These are phyloP conservation scores for Hoplostethus mediterraneus DNA, from an alignment of 2,797 vertebrate genomes.

Conservation along the genomic window DNA sequence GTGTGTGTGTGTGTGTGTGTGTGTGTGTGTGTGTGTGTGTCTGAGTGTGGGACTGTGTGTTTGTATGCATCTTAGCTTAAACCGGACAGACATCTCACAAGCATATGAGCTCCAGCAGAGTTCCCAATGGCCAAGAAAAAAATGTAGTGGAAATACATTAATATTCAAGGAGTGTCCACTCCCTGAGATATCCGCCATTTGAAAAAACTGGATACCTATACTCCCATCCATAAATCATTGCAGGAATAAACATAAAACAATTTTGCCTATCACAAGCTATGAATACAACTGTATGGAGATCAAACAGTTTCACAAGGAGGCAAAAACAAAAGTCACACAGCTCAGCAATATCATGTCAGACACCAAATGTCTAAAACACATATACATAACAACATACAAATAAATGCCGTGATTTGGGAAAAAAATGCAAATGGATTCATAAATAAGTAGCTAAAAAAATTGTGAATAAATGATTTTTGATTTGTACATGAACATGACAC, in stretches of 20 bases:
- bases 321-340: too few relatives aligned
- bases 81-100: slow-evolving; percentile 70
- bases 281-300: too few relatives aligned
- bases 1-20: slow-evolving; percentile 24
- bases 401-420: too few relatives aligned
- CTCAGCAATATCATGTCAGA: too few relatives aligned
- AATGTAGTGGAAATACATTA: slow-evolving; percentile 68
- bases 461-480: too few relatives aligned
- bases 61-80: slow-evolving; percentile 55
- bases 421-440: too few relatives aligned
- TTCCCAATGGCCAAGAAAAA: slow-evolving; percentile 63
- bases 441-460: too few relatives aligned
- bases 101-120: slow-evolving; percentile 62
- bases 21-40: slow-evolving; percentile 9
- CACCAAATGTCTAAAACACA: too few relatives aligned
- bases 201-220: slow-evolving; percentile 41
- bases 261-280: slow-evolving; percentile 21
- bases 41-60: slow-evolving; percentile 35
- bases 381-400: too few relatives aligned
- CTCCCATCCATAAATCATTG: slow-evolving; percentile 35
- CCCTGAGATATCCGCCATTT: slow-evolving; percentile 55
- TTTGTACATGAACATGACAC: too few relatives aligned
- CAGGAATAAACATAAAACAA: slow-evolving; percentile 43
- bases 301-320: too few relatives aligned
- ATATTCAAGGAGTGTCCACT: slow-evolving; percentile 71